Evolutionary conservation across 2,113 vertebrate species (phyloP), one percentile per base, ranked within the genome.

Genomic region (Eubucco bourcierii): DNA sequence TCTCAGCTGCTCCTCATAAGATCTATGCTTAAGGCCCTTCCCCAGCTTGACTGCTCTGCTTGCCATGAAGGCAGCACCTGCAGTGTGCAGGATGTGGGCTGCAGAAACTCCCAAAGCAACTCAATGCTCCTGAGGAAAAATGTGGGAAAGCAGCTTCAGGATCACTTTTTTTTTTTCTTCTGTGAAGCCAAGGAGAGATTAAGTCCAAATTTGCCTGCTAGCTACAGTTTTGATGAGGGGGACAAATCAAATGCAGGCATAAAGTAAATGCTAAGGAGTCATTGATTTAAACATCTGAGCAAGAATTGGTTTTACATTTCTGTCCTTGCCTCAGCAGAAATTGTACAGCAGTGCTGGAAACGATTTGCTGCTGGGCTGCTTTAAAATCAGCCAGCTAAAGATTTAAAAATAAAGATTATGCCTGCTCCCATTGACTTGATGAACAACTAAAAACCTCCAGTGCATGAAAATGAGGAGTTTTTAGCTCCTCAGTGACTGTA

Each of bases 401-500:
- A 87, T 58, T 88, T 65, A 15, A 50, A 84, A 76, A 73, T 37
- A 33, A 52, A 52, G 50, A 25, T 75, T 66, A 11, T 41, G 78
- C 59, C 63, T 5, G 11, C 13, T 85, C 28, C 59, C 37, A 12
- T 95, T 87, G 77, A 56, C 65, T 80, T 59, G 8, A 70, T 15
- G 47, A 82, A 15, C 46, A 59, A 28, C 17, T 29, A 8, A 37
- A 67, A 29, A 5, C 21, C n/a, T 0, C 1, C 21, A 2, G 84
- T 6, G 75, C 46, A 24, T 79, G 24, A 41, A 46, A 81, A 84
- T 13, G 50, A 66, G 58, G 17, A 5, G 17, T 1, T 1, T 63
- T 24, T 2, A 31, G 31, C 56, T 77, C 12, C 23, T 8, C 13
- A 63, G 14, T 10, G 13, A 2, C 10, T 18, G 28, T 2, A 0